phyloP scores from a whole-genome alignment of 2,888 invertebrate species.

The Idaea dimidiata region DNA sequence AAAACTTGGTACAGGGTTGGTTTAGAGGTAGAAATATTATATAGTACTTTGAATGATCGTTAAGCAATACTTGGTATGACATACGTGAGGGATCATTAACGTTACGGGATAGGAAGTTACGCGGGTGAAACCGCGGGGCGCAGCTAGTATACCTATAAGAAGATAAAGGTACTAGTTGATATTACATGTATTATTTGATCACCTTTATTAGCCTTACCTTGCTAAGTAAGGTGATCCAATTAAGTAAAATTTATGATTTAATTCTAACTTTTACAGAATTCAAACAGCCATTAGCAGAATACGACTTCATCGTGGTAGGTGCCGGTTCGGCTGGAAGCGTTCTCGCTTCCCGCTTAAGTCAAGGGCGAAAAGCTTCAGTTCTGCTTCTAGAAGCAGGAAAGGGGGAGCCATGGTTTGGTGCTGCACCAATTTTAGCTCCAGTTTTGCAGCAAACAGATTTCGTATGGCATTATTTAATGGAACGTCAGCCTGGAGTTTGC shows the following conservation, averaged over 20 bases:
- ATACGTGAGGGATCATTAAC: too few relatives aligned
- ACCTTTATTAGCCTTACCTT: too few relatives aligned
- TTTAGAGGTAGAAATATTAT: too few relatives aligned
- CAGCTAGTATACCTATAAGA: too few relatives aligned
- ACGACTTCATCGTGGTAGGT: conserved; percentile 77
- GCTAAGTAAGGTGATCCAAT: too few relatives aligned
- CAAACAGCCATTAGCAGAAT: conserved; percentile 59
- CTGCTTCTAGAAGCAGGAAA: conserved; percentile 74
- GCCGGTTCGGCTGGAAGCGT: conserved; percentile 80
- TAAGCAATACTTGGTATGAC: too few relatives aligned
- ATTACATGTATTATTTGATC: too few relatives aligned
- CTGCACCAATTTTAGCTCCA: conserved; percentile 68
- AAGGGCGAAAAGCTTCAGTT: conserved; percentile 66
- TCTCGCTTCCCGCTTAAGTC: conserved; percentile 72
- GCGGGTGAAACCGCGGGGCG: too few relatives aligned
- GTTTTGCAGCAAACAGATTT: conserved; percentile 63
- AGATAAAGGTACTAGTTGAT: too few relatives aligned
- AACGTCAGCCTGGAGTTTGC: conserved; percentile 77
- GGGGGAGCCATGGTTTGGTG: conserved; percentile 65
- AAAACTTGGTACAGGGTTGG: too few relatives aligned
- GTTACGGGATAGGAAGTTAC: too few relatives aligned
- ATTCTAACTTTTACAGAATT: conserved; percentile 45
- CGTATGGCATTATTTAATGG: conserved; percentile 79
- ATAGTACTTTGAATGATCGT: too few relatives aligned
- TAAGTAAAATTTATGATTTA: background rate